Evolutionary conservation across 2,113 vertebrate species (phyloP), one percentile per base, ranked within the genome.

Genomic region (Silurus asotus): DNA sequence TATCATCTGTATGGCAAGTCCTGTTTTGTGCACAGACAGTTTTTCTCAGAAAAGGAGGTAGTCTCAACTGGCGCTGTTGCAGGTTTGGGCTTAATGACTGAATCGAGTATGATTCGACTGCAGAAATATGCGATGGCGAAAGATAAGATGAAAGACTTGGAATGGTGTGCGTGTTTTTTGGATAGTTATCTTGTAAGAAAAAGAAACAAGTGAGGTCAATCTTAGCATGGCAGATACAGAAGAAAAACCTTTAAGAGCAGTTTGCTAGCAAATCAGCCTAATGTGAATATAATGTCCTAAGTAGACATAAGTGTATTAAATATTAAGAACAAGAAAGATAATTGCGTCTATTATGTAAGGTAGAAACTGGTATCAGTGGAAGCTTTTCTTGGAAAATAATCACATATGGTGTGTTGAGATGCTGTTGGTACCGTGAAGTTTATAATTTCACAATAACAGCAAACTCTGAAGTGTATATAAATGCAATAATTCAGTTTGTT

Each of bases 91-190:
- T 23, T 53, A 84, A 84, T 64, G n/a, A 28, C 59, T 55, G 49
- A 84, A 84, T 28, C 48, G 15, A 53, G 37, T 25, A 76, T 19
- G 75, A 51, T 64, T 62, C n/a, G 20, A 58, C 20, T 75, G 14
- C 20, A 75, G 70, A 58, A 77, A 79, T 37, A 79, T 67, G n/a
- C 49, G 25, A 79, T 25, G 62, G 61, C n/a, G 10, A 58, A 79
- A 65, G 62, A 65, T 79, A 48, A 67, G 51, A 23, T 17, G 25
- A 78, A 78, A 85, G 74, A 55, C 49, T 65, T 53, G 45, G 49
- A 25, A 45, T 14, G 10, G 20, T 64, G 61, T 56, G 77, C 49
- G 11, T 76, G 53, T 20, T 64, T 48, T 69, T 56, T 55, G 23
- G 74, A 67, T 58, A 19, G 10, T 45, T 62, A 48, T 76, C 59